These are phyloP conservation scores for Neodiprion lecontei DNA, from an alignment of 1,140 invertebrate genomes.

Conservation along the genomic window DNA sequence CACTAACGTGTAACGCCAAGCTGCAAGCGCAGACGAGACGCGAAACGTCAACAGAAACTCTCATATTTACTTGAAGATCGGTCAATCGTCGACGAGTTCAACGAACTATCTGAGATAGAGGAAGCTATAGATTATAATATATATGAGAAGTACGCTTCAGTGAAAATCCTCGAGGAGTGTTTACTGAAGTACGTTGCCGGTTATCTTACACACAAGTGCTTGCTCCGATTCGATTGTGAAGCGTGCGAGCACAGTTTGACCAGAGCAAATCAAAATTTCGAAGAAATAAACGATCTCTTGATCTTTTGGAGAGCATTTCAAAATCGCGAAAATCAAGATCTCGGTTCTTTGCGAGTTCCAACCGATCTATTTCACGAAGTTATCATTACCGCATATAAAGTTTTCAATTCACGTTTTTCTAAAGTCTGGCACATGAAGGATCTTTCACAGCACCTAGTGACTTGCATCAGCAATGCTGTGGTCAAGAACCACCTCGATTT, in stretches of 20 bases:
- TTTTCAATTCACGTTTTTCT: background rate
- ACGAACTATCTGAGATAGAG: background rate
- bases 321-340: conserved; percentile 7
- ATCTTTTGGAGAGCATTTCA: conserved; percentile 23
- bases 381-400: conserved; percentile 13
- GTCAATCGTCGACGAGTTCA: background rate
- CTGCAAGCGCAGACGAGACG: conserved; percentile 3
- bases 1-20: background rate
- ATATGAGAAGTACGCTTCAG: background rate
- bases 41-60: background rate
- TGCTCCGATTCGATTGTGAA: conserved; percentile 19
- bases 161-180: conserved; percentile 8
- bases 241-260: conserved; percentile 8
- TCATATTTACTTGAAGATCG: too few species aligned
- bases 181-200: conserved; percentile 23
- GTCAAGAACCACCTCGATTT: conserved; percentile 11
- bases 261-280: conserved; percentile 10
- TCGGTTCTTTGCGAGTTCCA: conserved; percentile 19
- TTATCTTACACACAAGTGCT: conserved; percentile 20
- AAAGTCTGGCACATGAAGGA: too few species aligned
- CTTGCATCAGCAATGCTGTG: conserved; percentile 6
- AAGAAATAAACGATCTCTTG: conserved; percentile 15
- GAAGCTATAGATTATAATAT: background rate
- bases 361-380: conserved; percentile 12
- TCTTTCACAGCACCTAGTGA: background rate